These are phyloP conservation scores for Drosophila paulistorum DNA, from an alignment of 1,140 invertebrate genomes.

Conservation along the genomic window DNA sequence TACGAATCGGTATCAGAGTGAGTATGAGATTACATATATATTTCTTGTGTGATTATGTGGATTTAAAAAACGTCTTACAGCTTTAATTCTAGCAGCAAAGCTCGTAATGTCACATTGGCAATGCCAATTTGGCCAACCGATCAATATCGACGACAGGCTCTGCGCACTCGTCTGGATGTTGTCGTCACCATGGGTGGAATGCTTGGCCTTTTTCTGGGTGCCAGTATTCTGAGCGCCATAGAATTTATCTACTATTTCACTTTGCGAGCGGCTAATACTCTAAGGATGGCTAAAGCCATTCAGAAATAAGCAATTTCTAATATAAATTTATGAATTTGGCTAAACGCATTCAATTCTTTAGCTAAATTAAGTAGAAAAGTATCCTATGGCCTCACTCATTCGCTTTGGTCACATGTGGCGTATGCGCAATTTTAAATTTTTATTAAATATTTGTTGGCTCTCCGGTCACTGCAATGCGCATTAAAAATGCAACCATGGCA, in stretches of 20 bases:
- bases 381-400: slow-evolving; percentile 21
- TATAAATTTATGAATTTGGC: too few species aligned
- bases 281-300: neutral
- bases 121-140: slow-evolving; percentile 66
- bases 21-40: slow-evolving; percentile 1
- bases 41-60: neutral
- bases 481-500: slow-evolving; percentile 65
- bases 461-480: slow-evolving; percentile 65
- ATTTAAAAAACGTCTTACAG: slow-evolving; percentile 3
- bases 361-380: slow-evolving; percentile 2
- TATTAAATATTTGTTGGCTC: slow-evolving; percentile 66
- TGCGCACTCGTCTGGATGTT: slow-evolving; percentile 79
- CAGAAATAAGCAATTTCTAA: neutral
- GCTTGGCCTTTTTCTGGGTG: slow-evolving; percentile 84
- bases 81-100: neutral
- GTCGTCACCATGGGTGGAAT: slow-evolving; percentile 84
- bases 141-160: slow-evolving; percentile 84
- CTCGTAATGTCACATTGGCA: slow-evolving; percentile 42
- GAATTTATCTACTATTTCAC: slow-evolving; percentile 84
- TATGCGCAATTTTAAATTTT: slow-evolving; percentile 52
- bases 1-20: slow-evolving; percentile 51
- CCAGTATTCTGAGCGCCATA: slow-evolving; percentile 84
- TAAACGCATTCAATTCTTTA: neutral
- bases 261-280: slow-evolving; percentile 57
- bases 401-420: slow-evolving; percentile 19